Conservation (phyloP, 2,888 invertebrate genomes). For the Drosophila fulvimacula region DNA sequence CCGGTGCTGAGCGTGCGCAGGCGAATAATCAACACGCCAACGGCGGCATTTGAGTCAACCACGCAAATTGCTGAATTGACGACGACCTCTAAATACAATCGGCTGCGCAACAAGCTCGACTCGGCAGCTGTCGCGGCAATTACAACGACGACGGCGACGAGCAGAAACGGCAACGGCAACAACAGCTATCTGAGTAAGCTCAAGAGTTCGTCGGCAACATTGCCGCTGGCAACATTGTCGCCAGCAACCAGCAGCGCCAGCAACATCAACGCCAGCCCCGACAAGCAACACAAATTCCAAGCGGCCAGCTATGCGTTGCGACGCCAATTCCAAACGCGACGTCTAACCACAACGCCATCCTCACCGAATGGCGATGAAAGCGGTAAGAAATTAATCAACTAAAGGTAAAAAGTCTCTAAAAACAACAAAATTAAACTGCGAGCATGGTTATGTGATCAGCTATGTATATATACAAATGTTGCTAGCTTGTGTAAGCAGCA, state of each 20-base stretch:
- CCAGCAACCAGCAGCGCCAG: conserved; percentile 54
- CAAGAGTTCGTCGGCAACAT: conserved; percentile 50
- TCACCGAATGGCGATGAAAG: conserved; percentile 62
- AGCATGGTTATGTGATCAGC: not conserved
- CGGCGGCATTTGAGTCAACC: conserved; percentile 48
- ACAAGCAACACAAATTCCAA: conserved; percentile 63
- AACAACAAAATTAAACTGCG: not conserved
- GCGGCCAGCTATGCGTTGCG: conserved; percentile 68
- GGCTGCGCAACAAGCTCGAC: conserved; percentile 65
- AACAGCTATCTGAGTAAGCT: conserved; percentile 52
- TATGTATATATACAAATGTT: not conserved
- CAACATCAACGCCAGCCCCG: conserved; percentile 29
- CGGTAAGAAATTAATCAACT: conserved; percentile 52
- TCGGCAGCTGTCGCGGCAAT: conserved; percentile 47
- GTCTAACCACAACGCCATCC: conserved; percentile 72
- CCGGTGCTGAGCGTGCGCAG: conserved; percentile 83
- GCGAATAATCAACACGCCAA: conserved; percentile 76
- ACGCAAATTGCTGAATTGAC: conserved; percentile 65
- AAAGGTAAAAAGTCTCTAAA: too few relatives aligned
- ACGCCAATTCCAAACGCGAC: conserved; percentile 79
- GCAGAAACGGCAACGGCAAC: conserved; percentile 37
- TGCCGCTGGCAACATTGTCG: conserved; percentile 36
- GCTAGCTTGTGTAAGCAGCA: not conserved
- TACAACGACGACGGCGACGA: conserved; percentile 37
- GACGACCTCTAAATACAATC: conserved; percentile 76